phyloP scores from a whole-genome alignment of 1,140 invertebrate species.

The Halyomorpha halys region DNA sequence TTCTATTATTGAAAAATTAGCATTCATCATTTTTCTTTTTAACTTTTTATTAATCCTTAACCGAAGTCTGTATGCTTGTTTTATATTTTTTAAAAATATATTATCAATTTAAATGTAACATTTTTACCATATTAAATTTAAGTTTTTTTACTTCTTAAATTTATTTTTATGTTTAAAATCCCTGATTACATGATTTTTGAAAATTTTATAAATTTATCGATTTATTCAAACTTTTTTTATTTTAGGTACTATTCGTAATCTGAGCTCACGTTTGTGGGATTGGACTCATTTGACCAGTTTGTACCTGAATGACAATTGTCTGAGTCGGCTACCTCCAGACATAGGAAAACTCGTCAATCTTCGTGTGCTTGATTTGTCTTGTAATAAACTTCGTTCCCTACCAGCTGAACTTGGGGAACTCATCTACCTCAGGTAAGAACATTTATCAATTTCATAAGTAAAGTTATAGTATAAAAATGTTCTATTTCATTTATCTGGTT shows the following conservation, averaged over 20 bases:
- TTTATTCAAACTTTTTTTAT: conserved; percentile 26
- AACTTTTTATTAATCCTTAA: too few relatives aligned
- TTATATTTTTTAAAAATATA: too few relatives aligned
- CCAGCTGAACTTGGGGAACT: conserved; percentile 93
- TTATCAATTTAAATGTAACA: too few relatives aligned
- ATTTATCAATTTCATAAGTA: too few relatives aligned
- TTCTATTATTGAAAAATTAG: too few relatives aligned
- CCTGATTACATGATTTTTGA: neutral
- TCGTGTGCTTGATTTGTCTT: conserved; percentile 79
- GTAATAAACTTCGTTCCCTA: conserved; percentile 85
- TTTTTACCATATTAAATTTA: too few relatives aligned
- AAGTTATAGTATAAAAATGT: too few relatives aligned
- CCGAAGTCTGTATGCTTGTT: too few relatives aligned
- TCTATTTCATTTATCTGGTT: too few relatives aligned
- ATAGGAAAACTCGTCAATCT: conserved; percentile 75
- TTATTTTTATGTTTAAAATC: neutral
- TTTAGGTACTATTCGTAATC: conserved; percentile 80
- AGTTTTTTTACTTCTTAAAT: neutral
- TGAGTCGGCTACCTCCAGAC: conserved; percentile 77
- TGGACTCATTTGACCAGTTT: conserved; percentile 82
- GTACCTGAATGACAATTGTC: conserved; percentile 89
- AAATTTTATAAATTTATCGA: too few relatives aligned
- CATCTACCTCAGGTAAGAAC: conserved; percentile 67
- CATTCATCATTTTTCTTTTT: too few relatives aligned
- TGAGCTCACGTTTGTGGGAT: conserved; percentile 83